phyloP scores from a whole-genome alignment of 2,113 vertebrate genomes.

The Patagioenas fasciata region DNA sequence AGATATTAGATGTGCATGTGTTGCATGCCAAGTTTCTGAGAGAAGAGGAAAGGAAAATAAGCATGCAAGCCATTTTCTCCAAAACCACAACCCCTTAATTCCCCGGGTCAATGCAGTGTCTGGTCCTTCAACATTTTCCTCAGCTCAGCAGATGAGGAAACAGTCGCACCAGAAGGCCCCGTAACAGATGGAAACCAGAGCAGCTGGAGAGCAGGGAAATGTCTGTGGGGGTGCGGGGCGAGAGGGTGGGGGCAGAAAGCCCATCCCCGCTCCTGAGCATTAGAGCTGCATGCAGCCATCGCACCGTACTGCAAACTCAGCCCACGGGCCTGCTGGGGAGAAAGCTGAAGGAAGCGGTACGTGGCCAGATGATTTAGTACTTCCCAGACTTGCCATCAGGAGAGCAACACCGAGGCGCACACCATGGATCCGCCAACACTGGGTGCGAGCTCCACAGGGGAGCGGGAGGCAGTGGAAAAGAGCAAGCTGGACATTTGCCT shows the following conservation, averaged over 20 bases:
- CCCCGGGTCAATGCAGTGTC: slow-evolving; percentile 22
- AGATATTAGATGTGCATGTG: neutral
- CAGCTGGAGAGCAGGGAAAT: slow-evolving; percentile 66
- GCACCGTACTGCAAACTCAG: neutral
- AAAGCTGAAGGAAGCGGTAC: neutral
- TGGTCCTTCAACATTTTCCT: slow-evolving; percentile 48
- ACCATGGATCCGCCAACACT: neutral
- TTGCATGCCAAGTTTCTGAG: neutral
- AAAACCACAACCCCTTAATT: slow-evolving; percentile 58
- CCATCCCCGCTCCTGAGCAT: neutral
- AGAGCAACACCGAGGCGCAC: neutral
- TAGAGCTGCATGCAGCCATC: neutral
- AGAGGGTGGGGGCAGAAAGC: slow-evolving; percentile 42
- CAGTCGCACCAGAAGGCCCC: slow-evolving; percentile 55
- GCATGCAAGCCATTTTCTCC: slow-evolving; percentile 18
- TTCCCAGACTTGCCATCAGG: slow-evolving; percentile 9
- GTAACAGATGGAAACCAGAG: slow-evolving; percentile 68
- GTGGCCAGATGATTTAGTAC: neutral
- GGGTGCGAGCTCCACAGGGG: neutral
- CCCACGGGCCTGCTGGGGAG: neutral
- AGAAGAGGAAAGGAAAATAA: slow-evolving; percentile 11
- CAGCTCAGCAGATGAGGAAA: slow-evolving; percentile 59
- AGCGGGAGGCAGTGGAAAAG: neutral
- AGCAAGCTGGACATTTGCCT: neutral
- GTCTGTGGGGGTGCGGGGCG: neutral